A percentile compares a stretch with the other conserved stretches of the same genome.
phyloP scores from a whole-genome alignment of 2,888 invertebrate species.

The Dynastes maya region DNA sequence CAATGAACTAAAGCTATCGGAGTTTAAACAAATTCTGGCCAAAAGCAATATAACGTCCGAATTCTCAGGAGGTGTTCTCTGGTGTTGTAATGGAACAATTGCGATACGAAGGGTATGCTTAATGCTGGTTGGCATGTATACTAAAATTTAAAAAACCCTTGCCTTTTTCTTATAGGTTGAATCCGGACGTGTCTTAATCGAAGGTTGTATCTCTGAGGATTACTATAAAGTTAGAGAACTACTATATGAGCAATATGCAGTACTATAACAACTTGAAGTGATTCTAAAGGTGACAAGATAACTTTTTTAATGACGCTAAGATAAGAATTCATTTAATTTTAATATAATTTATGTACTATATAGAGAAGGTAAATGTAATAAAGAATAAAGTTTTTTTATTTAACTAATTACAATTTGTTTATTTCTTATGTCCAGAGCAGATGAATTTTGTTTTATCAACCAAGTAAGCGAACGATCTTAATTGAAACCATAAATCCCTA shows the following conservation, averaged over 20 bases:
- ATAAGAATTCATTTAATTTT: constrained; percentile 35
- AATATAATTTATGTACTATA: constrained; percentile 39
- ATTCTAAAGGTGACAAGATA: too few species aligned
- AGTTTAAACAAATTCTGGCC: constrained; percentile 87
- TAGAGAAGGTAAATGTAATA: constrained; percentile 25
- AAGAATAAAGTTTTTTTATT: background rate
- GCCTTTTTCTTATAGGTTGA: constrained; percentile 78
- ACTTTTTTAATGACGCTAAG: background rate
- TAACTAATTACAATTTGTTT: too few species aligned
- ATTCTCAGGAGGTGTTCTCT: constrained; percentile 92
- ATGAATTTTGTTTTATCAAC: too few species aligned
- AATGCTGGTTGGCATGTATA: constrained; percentile 11
- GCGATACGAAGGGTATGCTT: constrained; percentile 85
- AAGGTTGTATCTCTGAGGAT: constrained; percentile 95
- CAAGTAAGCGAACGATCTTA: too few species aligned
- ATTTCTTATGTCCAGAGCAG: too few species aligned
- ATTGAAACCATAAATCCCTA: too few species aligned
- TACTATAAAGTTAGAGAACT: constrained; percentile 94
- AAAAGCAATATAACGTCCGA: constrained; percentile 87
- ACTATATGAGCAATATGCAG: constrained; percentile 97
- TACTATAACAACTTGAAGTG: constrained; percentile 76
- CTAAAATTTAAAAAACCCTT: background rate
- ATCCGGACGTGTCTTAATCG: constrained; percentile 91
- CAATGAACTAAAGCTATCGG: constrained; percentile 93
- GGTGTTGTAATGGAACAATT: constrained; percentile 93